phyloP scores from a whole-genome alignment of 2,888 invertebrate species.

The Caenorhabditis panamensis region DNA sequence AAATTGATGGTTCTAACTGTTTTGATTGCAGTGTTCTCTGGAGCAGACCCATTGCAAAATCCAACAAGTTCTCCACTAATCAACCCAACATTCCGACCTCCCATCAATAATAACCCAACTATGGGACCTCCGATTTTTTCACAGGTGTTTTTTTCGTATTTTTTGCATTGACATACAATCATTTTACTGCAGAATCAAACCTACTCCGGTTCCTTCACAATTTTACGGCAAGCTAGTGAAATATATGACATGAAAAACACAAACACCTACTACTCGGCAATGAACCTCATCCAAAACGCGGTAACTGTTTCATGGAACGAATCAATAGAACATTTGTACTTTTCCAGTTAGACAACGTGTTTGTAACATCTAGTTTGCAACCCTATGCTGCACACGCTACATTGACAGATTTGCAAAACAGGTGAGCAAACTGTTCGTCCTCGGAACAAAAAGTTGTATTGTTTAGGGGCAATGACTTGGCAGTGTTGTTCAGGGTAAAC shows the following conservation, averaged over 20 bases:
- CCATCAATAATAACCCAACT: slow-evolving; percentile 37
- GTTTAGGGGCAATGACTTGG: slow-evolving; percentile 62
- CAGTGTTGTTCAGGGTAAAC: slow-evolving; percentile 58
- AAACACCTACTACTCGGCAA: slow-evolving; percentile 39
- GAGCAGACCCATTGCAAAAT: slow-evolving; percentile 33
- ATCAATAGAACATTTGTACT: background rate
- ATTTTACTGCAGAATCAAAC: slow-evolving; percentile 46
- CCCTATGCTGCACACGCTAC: slow-evolving; percentile 53
- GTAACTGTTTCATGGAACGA: slow-evolving; percentile 24
- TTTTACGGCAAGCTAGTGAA: slow-evolving; percentile 61
- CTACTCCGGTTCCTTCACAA: slow-evolving; percentile 53
- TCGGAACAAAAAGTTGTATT: background rate
- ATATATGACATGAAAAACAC: slow-evolving; percentile 57
- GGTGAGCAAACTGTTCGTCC: slow-evolving; percentile 38
- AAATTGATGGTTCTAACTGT: background rate
- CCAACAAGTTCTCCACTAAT: slow-evolving; percentile 37
- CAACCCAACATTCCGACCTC: slow-evolving; percentile 51
- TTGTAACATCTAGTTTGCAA: slow-evolving; percentile 54
- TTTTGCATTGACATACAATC: too few relatives aligned
- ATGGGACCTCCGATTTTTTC: slow-evolving; percentile 46
- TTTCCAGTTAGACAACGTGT: slow-evolving; percentile 57
- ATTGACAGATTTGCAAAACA: slow-evolving; percentile 62
- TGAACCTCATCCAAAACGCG: slow-evolving; percentile 62
- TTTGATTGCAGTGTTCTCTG: slow-evolving; percentile 23
- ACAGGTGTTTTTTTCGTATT: slow-evolving; percentile 19